Base-by-base conservation (phyloP, 1,140 invertebrate species). In the Caenorhabditis latens region DNA sequence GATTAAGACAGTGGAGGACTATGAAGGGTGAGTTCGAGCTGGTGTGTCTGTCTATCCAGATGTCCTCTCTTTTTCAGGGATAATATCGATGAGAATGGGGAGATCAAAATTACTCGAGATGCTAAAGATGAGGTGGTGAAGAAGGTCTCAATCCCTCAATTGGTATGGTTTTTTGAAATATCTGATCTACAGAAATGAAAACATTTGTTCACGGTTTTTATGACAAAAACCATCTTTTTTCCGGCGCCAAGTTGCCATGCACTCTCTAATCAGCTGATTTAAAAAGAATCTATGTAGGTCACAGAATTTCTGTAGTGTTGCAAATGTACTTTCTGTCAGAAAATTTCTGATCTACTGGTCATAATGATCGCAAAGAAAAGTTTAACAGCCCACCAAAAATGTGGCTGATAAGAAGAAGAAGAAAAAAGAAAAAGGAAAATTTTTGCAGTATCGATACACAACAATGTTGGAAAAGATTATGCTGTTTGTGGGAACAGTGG, bases 391-490 rank as follows among this genome's bases (percentile, higher is more conserved):
- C 3, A 4, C 57, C 3, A 4, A 58, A n/a, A 4, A 58, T 8
- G 21, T 9, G 32, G 14, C 61, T 63, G 61, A 63, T 63, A 63
- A 63, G 61, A 32, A 21, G 6, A 24, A 19, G n/a, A 58, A 58
- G 2, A 58, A 58, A 32, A 32, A 53, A 16, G 9, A 53, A 67
- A 13, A 40, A 2, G 6, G 6, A 6, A 42, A 82, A 21, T 50
- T 32, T 67, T 89, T 89, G n/a, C 87, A 89, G 89, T 89, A 88
- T 58, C 89, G 89, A 40, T 89, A 89, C 83, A 89, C 89, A 40
- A 87, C 89, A 43, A 50, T 13, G 42, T 43, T 65, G 58, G 89
- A 89, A n/a, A 32, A 88, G 57, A 63, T 88, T 32, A 82, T 89
- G 40, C 11, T 89, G n/a, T 16, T 89, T 0, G 6, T 89, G 9